Conservation (phyloP, 1,140 invertebrate genomes). For the Elysia chlorotica region DNA sequence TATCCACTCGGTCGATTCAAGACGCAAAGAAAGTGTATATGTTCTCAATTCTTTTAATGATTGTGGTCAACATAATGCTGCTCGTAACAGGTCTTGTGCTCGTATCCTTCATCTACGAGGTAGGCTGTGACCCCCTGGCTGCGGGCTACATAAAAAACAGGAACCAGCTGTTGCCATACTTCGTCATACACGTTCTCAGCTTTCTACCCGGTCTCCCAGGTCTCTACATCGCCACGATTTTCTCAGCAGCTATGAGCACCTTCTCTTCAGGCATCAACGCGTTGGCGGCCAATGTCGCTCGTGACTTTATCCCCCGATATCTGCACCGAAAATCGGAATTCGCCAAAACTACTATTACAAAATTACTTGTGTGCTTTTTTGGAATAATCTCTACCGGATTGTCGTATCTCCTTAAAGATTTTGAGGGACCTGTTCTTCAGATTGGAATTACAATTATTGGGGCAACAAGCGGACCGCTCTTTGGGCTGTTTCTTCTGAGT, state of each 20-base stretch:
- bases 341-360: not conserved
- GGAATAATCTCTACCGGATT: not conserved
- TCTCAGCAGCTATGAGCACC: slow-evolving; percentile 76
- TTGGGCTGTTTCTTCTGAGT: slow-evolving; percentile 17
- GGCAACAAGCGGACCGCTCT: slow-evolving; percentile 8
- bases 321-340: not conserved
- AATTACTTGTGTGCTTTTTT: not conserved
- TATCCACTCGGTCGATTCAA: slow-evolving; percentile 23
- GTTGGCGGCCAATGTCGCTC: slow-evolving; percentile 83
- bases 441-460: slow-evolving; percentile 12
- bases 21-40: slow-evolving; percentile 13
- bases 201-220: slow-evolving; percentile 76
- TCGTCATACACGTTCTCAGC: slow-evolving; percentile 78
- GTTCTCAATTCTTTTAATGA: not conserved
- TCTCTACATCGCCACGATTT: slow-evolving; percentile 85
- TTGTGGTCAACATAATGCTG: not conserved
- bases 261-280: slow-evolving; percentile 77
- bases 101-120: slow-evolving; percentile 18
- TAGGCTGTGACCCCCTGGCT: slow-evolving; percentile 22
- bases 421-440: not conserved
- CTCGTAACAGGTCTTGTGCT: slow-evolving; percentile 19
- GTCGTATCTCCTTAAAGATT: not conserved
- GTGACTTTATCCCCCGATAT: slow-evolving; percentile 67
- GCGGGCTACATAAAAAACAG: slow-evolving; percentile 21
- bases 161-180: slow-evolving; percentile 72